phyloP scores from a whole-genome alignment of 2,888 invertebrate species.

The Nemurella pictetii region DNA sequence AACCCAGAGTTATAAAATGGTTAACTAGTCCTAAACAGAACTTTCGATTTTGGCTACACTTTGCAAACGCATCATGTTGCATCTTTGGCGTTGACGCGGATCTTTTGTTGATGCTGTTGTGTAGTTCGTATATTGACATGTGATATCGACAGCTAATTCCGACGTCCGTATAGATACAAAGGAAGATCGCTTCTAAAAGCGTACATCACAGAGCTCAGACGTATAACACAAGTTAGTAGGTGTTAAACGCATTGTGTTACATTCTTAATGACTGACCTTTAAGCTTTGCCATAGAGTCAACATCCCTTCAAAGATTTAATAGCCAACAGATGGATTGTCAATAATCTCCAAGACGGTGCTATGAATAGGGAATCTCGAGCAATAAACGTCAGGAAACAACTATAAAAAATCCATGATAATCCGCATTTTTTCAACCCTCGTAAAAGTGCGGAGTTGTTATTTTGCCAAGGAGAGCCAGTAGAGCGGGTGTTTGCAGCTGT shows the following conservation, averaged over 20 bases:
- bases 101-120: too few relatives aligned
- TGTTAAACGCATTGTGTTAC: background rate
- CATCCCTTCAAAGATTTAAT: background rate
- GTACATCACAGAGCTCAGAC: too few relatives aligned
- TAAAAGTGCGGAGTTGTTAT: constrained; percentile 16
- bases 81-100: too few relatives aligned
- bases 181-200: too few relatives aligned
- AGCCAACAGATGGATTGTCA: constrained; percentile 4
- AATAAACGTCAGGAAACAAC: constrained; percentile 20
- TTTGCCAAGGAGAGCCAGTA: background rate
- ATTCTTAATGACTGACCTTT: background rate
- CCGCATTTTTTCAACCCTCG: constrained; percentile 15
- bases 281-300: too few relatives aligned
- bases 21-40: too few relatives aligned
- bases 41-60: too few relatives aligned
- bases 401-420: constrained; percentile 10
- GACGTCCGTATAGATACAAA: too few relatives aligned
- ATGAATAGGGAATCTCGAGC: constrained; percentile 5
- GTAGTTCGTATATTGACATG: too few relatives aligned
- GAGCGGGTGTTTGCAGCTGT: background rate
- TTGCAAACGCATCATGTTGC: too few relatives aligned
- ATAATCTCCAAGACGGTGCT: background rate
- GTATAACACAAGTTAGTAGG: background rate
- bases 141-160: too few relatives aligned
- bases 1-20: too few relatives aligned